Percentiles rank a stretch among this genome's conserved stretches.
Evolutionary conservation across 2,797 vertebrate species (phyloP).

Genomic region (Rhynchotus rufescens): DNA sequence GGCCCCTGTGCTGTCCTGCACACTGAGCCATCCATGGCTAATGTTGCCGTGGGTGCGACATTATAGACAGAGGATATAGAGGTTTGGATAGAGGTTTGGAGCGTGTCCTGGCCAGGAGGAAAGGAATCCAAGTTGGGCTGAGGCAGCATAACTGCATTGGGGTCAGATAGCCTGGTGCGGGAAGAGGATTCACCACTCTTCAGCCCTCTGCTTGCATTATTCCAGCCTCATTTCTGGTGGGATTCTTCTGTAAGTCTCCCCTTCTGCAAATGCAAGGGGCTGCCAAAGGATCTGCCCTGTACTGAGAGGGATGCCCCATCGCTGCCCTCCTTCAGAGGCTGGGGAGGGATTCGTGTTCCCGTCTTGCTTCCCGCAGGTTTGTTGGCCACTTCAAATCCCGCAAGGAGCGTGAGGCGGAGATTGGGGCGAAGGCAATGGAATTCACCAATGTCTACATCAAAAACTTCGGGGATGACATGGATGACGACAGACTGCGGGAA

Average conservation of each 20-base stretch:
- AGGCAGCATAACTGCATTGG: background rate
- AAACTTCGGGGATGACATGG: constrained; percentile 92
- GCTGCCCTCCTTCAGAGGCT: background rate
- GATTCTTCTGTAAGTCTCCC: background rate
- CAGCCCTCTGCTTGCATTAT: background rate
- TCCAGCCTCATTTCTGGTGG: background rate
- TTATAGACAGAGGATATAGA: background rate
- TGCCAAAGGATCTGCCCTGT: background rate
- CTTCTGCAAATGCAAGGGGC: accelerated
- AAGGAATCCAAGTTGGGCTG: background rate
- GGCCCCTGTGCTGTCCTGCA: accelerated
- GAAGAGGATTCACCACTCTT: background rate
- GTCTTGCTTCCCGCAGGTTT: constrained; percentile 82
- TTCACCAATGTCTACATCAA: constrained; percentile 99
- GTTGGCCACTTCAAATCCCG: constrained; percentile 97
- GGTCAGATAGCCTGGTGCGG: background rate
- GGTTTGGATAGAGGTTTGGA: constrained; percentile 38
- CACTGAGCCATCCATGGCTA: background rate
- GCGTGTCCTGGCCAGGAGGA: background rate
- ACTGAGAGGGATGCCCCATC: background rate
- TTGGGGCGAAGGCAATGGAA: constrained; percentile 87
- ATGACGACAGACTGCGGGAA: constrained; percentile 86
- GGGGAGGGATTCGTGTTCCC: background rate
- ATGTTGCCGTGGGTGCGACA: background rate
- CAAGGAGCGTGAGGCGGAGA: constrained; percentile 91